Percentiles rank a stretch among this genome's conserved stretches.
These are phyloP conservation scores for Grammomys surdaster DNA, from an alignment of 2,113 vertebrate genomes.

Conservation along the genomic window DNA sequence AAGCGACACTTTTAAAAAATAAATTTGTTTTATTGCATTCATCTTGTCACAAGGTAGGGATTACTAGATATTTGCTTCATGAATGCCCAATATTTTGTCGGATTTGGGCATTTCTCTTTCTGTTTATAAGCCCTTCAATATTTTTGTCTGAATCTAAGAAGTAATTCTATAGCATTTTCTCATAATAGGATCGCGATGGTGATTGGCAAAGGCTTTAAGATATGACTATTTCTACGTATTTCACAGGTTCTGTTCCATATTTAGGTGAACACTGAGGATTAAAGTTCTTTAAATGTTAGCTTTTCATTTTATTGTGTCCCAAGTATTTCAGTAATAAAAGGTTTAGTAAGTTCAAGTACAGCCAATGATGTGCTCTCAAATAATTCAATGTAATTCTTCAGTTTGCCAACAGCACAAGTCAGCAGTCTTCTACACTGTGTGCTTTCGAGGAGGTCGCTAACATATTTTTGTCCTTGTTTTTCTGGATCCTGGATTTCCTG, in stretches of 20 bases:
- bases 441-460: background rate
- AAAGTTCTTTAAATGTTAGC: background rate
- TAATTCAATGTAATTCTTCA: background rate
- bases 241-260: background rate
- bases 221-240: background rate
- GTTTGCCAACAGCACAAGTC: background rate
- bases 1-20: background rate
- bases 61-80: background rate
- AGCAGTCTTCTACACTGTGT: background rate
- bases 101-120: background rate
- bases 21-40: background rate
- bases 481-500: background rate
- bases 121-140: background rate
- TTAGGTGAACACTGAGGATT: background rate
- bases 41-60: background rate
- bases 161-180: background rate
- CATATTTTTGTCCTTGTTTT: background rate
- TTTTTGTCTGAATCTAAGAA: slow-evolving; percentile 40
- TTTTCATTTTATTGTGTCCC: background rate
- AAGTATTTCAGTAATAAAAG: background rate
- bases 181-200: background rate
- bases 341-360: background rate
- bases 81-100: slow-evolving; percentile 30
- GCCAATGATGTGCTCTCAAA: background rate
- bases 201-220: background rate